Evolutionary conservation across 2,888 invertebrate genomes (phyloP).

Genomic region (Gerris lacustris): DNA sequence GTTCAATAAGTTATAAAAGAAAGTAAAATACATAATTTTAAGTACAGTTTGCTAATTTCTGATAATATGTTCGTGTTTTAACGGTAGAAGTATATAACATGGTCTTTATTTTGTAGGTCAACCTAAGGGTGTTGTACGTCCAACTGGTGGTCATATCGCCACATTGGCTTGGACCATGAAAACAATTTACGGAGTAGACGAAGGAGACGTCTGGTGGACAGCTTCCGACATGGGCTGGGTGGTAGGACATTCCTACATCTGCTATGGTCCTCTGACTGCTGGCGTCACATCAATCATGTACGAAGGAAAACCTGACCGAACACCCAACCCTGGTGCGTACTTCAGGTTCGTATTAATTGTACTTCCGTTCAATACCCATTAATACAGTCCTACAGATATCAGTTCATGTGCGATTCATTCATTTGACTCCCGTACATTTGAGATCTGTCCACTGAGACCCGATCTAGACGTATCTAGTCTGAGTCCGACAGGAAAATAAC

Average conservation of each 20-base stretch:
- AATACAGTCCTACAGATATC: slow-evolving; percentile 8
- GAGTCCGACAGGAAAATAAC: too few species aligned
- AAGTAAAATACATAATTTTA: too few species aligned
- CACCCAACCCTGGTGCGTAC: slow-evolving; percentile 84
- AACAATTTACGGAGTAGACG: slow-evolving; percentile 62
- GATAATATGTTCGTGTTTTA: too few species aligned
- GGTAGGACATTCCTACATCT: slow-evolving; percentile 88
- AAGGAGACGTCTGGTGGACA: slow-evolving; percentile 79
- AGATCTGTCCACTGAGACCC: background rate
- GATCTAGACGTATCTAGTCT: too few species aligned
- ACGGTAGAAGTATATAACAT: too few species aligned
- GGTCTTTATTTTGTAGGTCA: slow-evolving; percentile 37
- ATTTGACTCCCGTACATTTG: background rate
- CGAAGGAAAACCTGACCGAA: slow-evolving; percentile 89
- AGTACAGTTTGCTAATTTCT: too few species aligned
- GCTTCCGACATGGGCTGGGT: slow-evolving; percentile 87
- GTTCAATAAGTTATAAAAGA: too few species aligned
- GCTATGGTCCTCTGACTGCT: slow-evolving; percentile 74
- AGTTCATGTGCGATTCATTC: background rate
- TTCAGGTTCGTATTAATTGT: slow-evolving; percentile 49
- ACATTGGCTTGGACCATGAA: slow-evolving; percentile 74
- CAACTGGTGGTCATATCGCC: slow-evolving; percentile 79
- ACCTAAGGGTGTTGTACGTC: slow-evolving; percentile 72
- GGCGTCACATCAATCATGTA: slow-evolving; percentile 73
- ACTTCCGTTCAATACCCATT: background rate